A percentile compares a stretch with the other conserved stretches of the same genome.
Conservation (phyloP, 1,140 invertebrate genomes). For the Xylocopa sonorina region DNA sequence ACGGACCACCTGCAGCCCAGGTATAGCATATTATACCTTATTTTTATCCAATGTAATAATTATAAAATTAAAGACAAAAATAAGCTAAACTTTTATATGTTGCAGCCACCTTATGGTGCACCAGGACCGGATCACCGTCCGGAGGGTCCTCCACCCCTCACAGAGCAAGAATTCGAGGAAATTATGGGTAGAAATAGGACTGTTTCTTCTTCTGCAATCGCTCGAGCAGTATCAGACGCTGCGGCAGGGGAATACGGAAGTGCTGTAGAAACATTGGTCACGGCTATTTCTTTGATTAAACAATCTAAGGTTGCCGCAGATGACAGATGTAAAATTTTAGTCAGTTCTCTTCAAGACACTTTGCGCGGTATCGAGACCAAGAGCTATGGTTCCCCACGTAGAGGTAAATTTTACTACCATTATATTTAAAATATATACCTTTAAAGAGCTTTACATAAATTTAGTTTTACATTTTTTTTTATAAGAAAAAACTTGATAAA, state of each 20-base stretch:
- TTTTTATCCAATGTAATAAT: too few species aligned
- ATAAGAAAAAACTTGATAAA: too few species aligned
- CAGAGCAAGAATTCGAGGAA: conserved; percentile 98
- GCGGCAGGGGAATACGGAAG: conserved; percentile 98
- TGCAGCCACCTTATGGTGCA: conserved; percentile 80
- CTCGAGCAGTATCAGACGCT: conserved; percentile 97
- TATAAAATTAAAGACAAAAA: too few species aligned
- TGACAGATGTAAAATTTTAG: conserved; percentile 98
- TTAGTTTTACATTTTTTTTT: too few species aligned
- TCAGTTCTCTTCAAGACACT: conserved; percentile 98
- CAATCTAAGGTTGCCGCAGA: conserved; percentile 98
- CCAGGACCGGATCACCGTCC: conserved; percentile 83
- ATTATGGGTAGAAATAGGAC: conserved; percentile 98
- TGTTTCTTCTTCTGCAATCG: conserved; percentile 98
- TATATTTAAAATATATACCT: neutral
- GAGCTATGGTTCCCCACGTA: conserved; percentile 90
- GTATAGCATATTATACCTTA: conserved; percentile 55
- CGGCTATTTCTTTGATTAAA: conserved; percentile 99
- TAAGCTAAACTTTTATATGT: conserved; percentile 15
- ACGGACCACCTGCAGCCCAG: conserved; percentile 82
- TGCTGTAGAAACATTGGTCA: conserved; percentile 99
- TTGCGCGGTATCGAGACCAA: conserved; percentile 98
- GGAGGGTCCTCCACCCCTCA: conserved; percentile 87
- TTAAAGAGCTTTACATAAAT: too few species aligned
- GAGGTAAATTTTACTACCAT: conserved; percentile 77